Base-by-base conservation (phyloP, 1,140 invertebrate species). In the Megathymus violae region DNA sequence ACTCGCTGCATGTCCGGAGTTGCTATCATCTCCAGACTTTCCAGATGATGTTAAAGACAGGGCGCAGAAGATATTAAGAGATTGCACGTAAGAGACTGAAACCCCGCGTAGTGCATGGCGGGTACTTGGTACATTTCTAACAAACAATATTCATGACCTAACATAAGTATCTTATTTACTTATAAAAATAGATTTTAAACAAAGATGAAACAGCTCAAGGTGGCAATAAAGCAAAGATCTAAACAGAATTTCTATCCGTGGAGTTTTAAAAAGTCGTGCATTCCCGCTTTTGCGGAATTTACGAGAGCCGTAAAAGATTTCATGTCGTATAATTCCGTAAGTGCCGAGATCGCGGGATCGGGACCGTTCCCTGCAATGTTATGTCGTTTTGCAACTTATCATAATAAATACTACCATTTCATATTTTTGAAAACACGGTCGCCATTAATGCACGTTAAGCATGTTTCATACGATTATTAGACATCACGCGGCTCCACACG, bases 41-140 rank as follows among this genome's bases (percentile, higher is more conserved):
- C 97, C 97, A 0, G 92, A 93, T 0, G 98, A 99, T 90, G 96
- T 94, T 0, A 98, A 98, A 85, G 77, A 93, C 43, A 93, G 95
- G 36, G 97, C 96, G 0, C 81, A 87, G 34, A 88, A 86, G 6
- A 93, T 99, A 36, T 92, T 99, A 0, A 89, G 85, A 0, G 95
- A 94, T 1, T 99, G 98, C 89, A 94, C 94, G 83, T 84, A 44
- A 74, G 77, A n/a, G n/a, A n/a, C n/a, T n/a, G n/a, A n/a, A n/a
- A n/a, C n/a, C n/a, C n/a, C n/a, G n/a, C n/a, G n/a, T n/a, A n/a
- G n/a, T n/a, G n/a, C n/a, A n/a, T n/a, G 14, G 22, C 9, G 15
- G 11, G 15, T 14, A 36, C 14, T 5, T 16, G 7, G n/a, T 16
- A 34, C 17, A 36, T 17, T 31, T 11, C 48, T 7, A 31, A 31